Conservation (phyloP, 1,140 invertebrate genomes). For the Drosophila mayri region DNA sequence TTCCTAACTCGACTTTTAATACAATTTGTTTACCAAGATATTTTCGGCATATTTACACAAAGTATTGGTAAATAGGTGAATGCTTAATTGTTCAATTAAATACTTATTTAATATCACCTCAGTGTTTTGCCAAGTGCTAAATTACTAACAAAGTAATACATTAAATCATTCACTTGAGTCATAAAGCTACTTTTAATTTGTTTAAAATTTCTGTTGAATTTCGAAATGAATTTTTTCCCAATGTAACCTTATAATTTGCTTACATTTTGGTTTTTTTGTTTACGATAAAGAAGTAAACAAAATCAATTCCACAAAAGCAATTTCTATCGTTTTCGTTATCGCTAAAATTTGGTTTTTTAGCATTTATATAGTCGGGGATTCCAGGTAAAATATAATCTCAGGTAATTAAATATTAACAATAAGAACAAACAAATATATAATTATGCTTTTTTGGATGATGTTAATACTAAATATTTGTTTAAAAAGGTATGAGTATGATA, state of each 20-base stretch:
- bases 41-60: not conserved
- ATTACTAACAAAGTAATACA: not conserved
- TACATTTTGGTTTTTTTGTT: constrained; percentile 11
- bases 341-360: not conserved
- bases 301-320: not conserved
- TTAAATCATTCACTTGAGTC: not conserved
- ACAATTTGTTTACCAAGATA: not conserved
- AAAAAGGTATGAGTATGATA: too few relatives aligned
- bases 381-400: not conserved
- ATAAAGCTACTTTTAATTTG: not conserved
- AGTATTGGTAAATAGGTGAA: not conserved
- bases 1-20: not conserved
- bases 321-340: constrained; percentile 1
- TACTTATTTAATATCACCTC: not conserved
- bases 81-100: not conserved
- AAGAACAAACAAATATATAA: not conserved
- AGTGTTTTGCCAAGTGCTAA: not conserved
- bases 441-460: not conserved
- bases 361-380: too few relatives aligned
- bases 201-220: constrained; percentile 6
- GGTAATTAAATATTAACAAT: not conserved
- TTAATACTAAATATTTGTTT: not conserved
- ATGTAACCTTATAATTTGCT: constrained; percentile 12
- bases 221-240: not conserved
- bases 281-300: constrained; percentile 6